A percentile compares a stretch with the other conserved stretches of the same genome.
phyloP scores from a whole-genome alignment of 2,113 vertebrate genomes.

The Carlito syrichta region DNA sequence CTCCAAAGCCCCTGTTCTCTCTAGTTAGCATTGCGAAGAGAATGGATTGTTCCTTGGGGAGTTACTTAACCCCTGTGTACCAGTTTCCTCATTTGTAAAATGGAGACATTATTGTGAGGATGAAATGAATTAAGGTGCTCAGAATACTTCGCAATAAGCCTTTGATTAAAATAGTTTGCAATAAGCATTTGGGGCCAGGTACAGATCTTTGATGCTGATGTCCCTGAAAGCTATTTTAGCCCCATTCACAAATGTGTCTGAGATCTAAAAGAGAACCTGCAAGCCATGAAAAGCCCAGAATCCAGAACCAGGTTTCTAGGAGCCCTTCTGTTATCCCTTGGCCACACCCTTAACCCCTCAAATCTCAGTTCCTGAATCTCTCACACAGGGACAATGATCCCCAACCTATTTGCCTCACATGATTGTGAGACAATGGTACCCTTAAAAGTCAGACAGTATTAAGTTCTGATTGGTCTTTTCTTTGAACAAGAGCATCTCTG shows the following conservation, averaged over 20 bases:
- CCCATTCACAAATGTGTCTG: neutral
- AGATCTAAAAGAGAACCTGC: neutral
- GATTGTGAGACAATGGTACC: no score
- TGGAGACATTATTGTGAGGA: neutral
- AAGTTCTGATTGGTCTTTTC: neutral
- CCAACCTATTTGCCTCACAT: neutral
- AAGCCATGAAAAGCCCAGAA: no score
- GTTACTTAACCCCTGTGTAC: neutral
- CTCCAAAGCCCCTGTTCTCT: neutral
- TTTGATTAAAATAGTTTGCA: neutral
- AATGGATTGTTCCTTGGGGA: neutral
- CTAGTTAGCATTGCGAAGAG: neutral
- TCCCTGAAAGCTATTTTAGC: neutral
- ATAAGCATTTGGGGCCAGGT: fast-evolving
- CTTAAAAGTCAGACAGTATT: no score
- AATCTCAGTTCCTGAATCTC: neutral
- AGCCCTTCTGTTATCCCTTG: neutral
- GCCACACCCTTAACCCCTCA: neutral
- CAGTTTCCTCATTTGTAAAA: neutral
- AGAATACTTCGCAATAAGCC: neutral
- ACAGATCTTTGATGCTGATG: neutral
- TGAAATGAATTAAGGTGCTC: neutral
- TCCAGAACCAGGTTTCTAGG: neutral
- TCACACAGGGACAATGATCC: neutral
- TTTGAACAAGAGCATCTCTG: neutral